Evolutionary conservation across 1,140 invertebrate genomes (phyloP), one percentile per base, ranked within the genome.

Genomic region (Heliothis subflexa): DNA sequence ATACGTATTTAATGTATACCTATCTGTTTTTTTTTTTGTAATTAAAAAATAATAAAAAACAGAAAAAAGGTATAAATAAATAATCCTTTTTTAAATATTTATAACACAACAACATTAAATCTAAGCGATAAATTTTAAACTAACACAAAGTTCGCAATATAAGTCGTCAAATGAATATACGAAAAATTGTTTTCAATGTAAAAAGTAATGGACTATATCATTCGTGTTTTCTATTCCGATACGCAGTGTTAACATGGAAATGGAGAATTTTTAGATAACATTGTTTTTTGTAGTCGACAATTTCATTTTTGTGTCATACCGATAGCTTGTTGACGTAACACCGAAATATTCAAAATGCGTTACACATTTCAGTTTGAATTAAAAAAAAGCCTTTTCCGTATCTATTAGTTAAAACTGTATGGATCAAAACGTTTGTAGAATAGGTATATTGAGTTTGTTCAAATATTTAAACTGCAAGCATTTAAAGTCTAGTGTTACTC

Each of bases 141-240:
- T 16, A 52, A 52, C n/a, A 14, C 12, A 52, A 57, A 25, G 21
- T 18, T 52, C 21, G 3, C n/a, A 54, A 33, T 54, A 54, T 3
- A 21, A 52, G 28, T 40, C 14, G 18, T 28, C 9, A 10, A 52
- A 70, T 70, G 66, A 54, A 52, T 70, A 25, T 59, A 14, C 7
- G 13, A 40, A 16, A 62, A 33, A 9, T 2, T 7, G 9, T 52
- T 70, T 45, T 52, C 7, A 12, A 0, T 28, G 13, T 25, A 50
- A 70, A 70, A 70, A 28, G 18, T 64, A 7, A 18, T 47, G n/a
- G 33, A 47, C n/a, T 64, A 18, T 16, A 45, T 47, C 13, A 64
- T 40, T 64, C 61, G 50, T 50, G 50, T 68, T 52, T 68, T 68
- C 64, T 50, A 68, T 70, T 70, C 47, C 47, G 47, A 52, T 70